Evolutionary conservation across 2,888 invertebrate genomes (phyloP), one percentile per base, ranked within the genome.

Genomic region (Dastarcus helophoroides): DNA sequence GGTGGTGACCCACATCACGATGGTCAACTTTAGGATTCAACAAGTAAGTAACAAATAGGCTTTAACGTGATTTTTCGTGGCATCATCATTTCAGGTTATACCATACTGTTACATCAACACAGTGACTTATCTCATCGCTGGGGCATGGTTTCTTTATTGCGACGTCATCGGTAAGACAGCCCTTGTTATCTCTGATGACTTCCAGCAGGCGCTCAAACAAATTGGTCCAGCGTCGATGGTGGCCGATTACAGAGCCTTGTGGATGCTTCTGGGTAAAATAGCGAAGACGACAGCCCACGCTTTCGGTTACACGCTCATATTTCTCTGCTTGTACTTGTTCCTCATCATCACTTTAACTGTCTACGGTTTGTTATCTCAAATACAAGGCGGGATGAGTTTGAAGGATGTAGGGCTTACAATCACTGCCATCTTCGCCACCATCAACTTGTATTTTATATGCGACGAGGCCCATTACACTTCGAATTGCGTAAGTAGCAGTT

Each of bases 381-480:
- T 80, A 12, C 78, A 79, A 14, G 75, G 73, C 35, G 79, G 80
- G 1, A 73, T 79, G 33, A 76, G 78, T n/a, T 62, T 71, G 9
- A 79, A 79, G 51, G 79, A 80, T 44, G 71, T 80, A 31, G 79
- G 79, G 1, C 50, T 79, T 14, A 72, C 75, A 0, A 62, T 79
- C 22, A 79, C 79, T 1, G 79, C 78, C 1, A 50, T 68, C 6
- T 75, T 74, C 58, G 76, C 76, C 33, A 68, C 75, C 21, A 69
- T 68, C 21, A 48, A 79, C 26, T 56, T 80, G n/a, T 79, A 77
- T 54, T 76, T 77, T 41, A 73, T 79, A 37, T 79, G 79, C 45
- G 79, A 80, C 42, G 76, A 78, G 51, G 79, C 79, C 1, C 79
- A 79, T 50, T 75, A 76, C 44, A 79, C 79, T 3, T 77, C 79